Conservation (phyloP, 2,797 vertebrate species). For the Silurus lanzhouensis region DNA sequence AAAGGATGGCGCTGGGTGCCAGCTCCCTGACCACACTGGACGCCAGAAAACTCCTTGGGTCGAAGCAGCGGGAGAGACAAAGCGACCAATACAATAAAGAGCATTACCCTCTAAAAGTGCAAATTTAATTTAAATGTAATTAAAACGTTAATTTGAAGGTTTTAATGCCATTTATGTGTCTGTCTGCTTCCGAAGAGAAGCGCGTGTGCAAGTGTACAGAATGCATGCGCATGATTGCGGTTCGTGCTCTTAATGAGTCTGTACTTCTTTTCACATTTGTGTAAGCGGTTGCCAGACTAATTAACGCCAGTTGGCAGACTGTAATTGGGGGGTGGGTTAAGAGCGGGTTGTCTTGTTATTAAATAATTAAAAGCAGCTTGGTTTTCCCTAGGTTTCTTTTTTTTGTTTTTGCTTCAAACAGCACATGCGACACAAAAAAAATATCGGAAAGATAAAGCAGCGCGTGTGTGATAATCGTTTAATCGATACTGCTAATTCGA, state of each 20-base stretch:
- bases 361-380: constrained; percentile 71
- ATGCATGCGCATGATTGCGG: neutral
- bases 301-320: constrained; percentile 65
- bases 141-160: no score
- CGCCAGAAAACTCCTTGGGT: neutral
- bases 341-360: constrained; percentile 59
- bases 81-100: neutral
- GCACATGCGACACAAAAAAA: constrained; percentile 36
- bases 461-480: constrained; percentile 64
- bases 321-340: constrained; percentile 6
- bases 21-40: neutral
- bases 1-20: neutral
- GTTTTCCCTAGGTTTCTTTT: constrained; percentile 28
- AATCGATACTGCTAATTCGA: constrained; percentile 51
- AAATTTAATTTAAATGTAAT: no score
- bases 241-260: constrained; percentile 62
- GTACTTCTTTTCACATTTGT: constrained; percentile 54
- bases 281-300: constrained; percentile 64
- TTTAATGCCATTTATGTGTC: neutral
- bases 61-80: neutral
- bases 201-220: neutral
- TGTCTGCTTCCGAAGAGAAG: neutral
- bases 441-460: constrained; percentile 50
- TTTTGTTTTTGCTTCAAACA: constrained; percentile 53
- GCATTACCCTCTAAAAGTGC: neutral